A percentile compares a stretch with the other conserved stretches of the same genome.
Evolutionary conservation across 2,113 vertebrate genomes (phyloP).

Genomic region (Corythornis vintsioides): DNA sequence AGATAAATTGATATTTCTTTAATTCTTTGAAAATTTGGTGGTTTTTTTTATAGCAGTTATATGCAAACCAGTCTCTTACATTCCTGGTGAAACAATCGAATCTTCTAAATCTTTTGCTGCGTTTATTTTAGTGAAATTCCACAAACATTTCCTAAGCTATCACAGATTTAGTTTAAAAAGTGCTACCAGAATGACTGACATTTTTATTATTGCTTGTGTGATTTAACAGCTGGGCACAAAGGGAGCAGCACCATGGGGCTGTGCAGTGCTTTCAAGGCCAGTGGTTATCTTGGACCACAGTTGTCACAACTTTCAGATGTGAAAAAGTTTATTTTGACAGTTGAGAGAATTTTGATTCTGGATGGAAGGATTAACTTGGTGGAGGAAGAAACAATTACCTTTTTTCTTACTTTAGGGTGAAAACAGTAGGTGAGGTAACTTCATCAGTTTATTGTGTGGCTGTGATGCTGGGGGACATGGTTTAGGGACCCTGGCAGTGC

Average conservation of each 20-base stretch:
- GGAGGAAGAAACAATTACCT: neutral
- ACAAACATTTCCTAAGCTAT: neutral
- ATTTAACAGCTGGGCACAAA: neutral
- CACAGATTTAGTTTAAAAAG: neutral
- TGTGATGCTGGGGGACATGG: no score
- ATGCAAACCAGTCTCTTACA: neutral
- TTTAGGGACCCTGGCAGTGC: no score
- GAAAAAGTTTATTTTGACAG: neutral
- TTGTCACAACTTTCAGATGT: neutral
- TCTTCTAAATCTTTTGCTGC: neutral
- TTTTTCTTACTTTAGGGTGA: neutral
- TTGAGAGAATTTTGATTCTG: neutral
- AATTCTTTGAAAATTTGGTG: neutral
- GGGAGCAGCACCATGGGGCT: accelerated
- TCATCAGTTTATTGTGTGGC: neutral
- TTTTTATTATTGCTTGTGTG: neutral
- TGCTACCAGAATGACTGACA: neutral
- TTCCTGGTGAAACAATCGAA: neutral
- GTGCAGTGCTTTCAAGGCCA: neutral
- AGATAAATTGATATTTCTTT: neutral
- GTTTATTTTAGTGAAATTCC: neutral
- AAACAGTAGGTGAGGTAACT: neutral
- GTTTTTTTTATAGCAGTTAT: neutral
- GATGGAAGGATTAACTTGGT: neutral
- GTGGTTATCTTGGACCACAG: neutral